These are phyloP conservation scores for Mylabris sibirica DNA, from an alignment of 2,888 invertebrate genomes.

Conservation along the genomic window DNA sequence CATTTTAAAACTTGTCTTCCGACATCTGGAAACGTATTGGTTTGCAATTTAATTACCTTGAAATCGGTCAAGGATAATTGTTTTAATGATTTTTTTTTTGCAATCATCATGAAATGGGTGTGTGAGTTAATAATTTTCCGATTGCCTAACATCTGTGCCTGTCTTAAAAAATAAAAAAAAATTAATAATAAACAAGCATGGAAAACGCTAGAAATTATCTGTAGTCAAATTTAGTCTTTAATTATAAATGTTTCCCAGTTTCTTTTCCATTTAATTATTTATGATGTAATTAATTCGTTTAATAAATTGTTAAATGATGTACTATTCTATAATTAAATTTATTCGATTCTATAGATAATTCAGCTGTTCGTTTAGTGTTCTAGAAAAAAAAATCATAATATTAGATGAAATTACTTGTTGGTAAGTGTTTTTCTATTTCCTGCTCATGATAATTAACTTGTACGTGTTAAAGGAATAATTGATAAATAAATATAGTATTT, in stretches of 20 bases:
- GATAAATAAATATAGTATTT: not conserved
- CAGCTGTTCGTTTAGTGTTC: too few species aligned
- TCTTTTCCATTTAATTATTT: slow-evolving; percentile 11
- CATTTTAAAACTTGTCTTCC: not conserved
- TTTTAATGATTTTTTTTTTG: not conserved
- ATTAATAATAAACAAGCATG: too few species aligned
- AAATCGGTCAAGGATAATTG: not conserved
- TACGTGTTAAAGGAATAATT: not conserved
- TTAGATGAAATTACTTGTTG: too few species aligned
- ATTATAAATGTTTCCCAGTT: not conserved
- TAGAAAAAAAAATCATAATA: too few species aligned
- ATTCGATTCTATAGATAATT: not conserved
- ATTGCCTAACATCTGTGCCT: too few species aligned
- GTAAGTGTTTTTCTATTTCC: not conserved
- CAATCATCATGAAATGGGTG: too few species aligned
- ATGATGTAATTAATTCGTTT: slow-evolving; percentile 14
- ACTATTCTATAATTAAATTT: not conserved
- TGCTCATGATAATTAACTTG: not conserved
- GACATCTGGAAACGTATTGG: not conserved
- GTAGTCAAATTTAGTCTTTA: too few species aligned
- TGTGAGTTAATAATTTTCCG: too few species aligned
- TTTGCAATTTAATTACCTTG: slow-evolving; percentile 3
- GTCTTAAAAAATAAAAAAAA: too few species aligned
- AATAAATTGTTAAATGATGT: not conserved
- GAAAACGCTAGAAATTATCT: not conserved